Conservation (phyloP, 2,888 invertebrate genomes). For the Nephrotoma appendiculata region DNA sequence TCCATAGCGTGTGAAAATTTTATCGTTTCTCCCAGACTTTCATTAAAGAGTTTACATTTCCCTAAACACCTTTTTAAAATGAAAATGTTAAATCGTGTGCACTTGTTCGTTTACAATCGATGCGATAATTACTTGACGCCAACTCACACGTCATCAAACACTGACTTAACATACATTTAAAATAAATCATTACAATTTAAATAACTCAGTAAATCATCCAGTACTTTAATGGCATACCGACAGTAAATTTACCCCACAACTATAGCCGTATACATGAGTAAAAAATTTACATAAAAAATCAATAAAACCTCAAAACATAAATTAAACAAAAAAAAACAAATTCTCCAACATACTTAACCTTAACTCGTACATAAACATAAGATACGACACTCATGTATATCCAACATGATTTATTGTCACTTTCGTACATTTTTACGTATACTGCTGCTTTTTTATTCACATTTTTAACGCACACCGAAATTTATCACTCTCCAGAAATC, state of each 20-base stretch:
- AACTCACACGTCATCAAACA: too few species aligned
- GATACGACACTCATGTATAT: neutral
- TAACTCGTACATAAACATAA: neutral
- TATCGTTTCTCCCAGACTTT: too few species aligned
- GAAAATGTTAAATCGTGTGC: too few species aligned
- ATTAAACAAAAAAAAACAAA: neutral
- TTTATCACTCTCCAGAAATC: neutral
- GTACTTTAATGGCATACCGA: neutral
- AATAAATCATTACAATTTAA: too few species aligned
- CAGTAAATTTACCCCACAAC: neutral
- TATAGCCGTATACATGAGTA: neutral
- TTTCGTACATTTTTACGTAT: neutral
- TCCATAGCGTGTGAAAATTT: too few species aligned
- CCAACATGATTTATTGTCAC: neutral
- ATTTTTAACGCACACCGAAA: neutral
- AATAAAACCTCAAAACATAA: neutral
- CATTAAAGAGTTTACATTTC: too few species aligned
- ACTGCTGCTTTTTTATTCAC: neutral
- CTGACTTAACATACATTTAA: too few species aligned
- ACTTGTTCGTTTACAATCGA: too few species aligned
- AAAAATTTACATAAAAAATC: neutral
- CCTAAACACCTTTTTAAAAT: too few species aligned
- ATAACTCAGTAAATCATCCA: neutral
- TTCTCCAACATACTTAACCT: neutral
- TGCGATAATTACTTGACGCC: too few species aligned